Conservation (phyloP, 2,797 vertebrate species). For the Siniperca obscura region DNA sequence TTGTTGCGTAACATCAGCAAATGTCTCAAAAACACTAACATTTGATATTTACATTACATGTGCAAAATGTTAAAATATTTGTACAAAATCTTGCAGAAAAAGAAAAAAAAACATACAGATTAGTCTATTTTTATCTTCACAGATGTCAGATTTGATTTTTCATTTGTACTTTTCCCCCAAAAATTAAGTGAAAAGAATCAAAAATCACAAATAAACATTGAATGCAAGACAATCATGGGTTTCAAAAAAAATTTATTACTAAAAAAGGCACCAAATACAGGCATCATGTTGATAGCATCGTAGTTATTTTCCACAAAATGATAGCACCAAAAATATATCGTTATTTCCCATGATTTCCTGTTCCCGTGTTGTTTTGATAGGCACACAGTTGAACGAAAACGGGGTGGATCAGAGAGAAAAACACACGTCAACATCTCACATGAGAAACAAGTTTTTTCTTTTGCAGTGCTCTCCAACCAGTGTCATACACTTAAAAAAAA, state of each 20-base stretch:
- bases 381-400: constrained; percentile 73
- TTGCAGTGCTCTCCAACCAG: constrained; percentile 62
- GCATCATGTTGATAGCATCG: constrained; percentile 73
- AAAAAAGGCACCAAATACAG: constrained; percentile 88
- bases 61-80: not conserved
- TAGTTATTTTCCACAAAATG: constrained; percentile 68
- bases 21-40: not conserved
- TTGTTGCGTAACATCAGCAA: not conserved
- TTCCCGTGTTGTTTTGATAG: constrained; percentile 68
- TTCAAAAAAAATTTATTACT: constrained; percentile 78
- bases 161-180: not conserved
- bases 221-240: not conserved
- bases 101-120: not conserved
- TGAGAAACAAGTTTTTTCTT: constrained; percentile 3
- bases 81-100: not conserved
- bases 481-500: constrained; percentile 58
- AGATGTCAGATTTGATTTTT: not conserved
- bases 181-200: not conserved
- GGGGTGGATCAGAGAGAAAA: constrained; percentile 27
- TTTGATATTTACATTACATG: not conserved
- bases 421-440: constrained; percentile 12
- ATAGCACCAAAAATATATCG: constrained; percentile 84
- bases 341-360: constrained; percentile 64
- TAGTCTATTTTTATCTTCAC: not conserved
- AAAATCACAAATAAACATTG: not conserved